Percentiles rank a stretch among this genome's conserved stretches.
phyloP scores from a whole-genome alignment of 2,113 vertebrate species.

The Chionodraco myersi region DNA sequence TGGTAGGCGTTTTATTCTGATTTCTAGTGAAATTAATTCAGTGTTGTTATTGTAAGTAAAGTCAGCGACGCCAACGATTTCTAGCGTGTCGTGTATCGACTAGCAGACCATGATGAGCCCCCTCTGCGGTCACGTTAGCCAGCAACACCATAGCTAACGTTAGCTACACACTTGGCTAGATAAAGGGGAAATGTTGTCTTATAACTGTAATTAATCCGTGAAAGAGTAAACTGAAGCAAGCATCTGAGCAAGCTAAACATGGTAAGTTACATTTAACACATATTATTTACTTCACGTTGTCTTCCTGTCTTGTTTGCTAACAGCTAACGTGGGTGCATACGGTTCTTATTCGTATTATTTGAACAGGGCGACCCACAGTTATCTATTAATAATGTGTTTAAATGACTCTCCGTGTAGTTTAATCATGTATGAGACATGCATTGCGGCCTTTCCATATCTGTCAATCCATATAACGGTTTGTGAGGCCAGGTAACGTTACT shows the following conservation, averaged over 20 bases:
- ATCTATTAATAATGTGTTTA: background rate
- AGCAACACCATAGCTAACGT: constrained; percentile 69
- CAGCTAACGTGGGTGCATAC: constrained; percentile 25
- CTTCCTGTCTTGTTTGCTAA: constrained; percentile 13
- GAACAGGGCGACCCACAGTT: constrained; percentile 1
- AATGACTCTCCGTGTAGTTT: background rate
- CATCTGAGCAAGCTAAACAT: constrained; percentile 63
- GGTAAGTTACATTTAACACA: constrained; percentile 58
- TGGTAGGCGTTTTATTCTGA: constrained; percentile 2
- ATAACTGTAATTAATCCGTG: constrained; percentile 48
- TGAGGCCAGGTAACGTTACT: constrained; percentile 29
- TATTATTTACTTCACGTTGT: background rate
- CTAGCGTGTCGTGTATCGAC: constrained; percentile 6
- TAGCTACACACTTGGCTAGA: constrained; percentile 55
- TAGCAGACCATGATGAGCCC: constrained; percentile 66
- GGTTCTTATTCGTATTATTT: background rate
- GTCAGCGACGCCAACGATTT: constrained; percentile 1
- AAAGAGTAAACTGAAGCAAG: constrained; percentile 34
- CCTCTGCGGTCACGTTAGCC: constrained; percentile 57
- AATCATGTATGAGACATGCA: background rate
- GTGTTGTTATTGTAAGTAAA: constrained; percentile 8
- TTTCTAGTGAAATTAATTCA: background rate
- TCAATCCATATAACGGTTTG: constrained; percentile 57
- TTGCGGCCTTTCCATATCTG: background rate
- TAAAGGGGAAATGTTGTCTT: constrained; percentile 46